Base-by-base conservation (phyloP, 2,797 vertebrate species). In the Danio kyathit region DNA sequence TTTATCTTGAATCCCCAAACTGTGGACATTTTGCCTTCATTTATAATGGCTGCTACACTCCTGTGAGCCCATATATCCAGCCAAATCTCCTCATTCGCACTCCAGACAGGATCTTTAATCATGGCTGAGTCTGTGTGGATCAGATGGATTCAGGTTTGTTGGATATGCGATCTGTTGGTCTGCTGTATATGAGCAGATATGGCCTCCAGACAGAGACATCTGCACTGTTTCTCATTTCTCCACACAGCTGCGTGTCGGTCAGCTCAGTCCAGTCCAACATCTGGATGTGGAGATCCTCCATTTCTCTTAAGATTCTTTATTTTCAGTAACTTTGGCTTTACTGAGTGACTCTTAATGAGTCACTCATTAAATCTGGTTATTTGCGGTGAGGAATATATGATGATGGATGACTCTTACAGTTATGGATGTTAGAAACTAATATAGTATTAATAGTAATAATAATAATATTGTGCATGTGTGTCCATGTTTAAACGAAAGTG, bases 291-390 rank as follows among this genome's bases (percentile, higher is more conserved):
- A 76, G 51, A 76, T 29, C 40, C 17, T 66, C 63, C 56, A 17
- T 44, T 44, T 46, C 41, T 17, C 16, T 56, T 40, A 61, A 40
- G 19, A 76, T 65, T 43, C 38, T 52, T 76, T 29, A 38, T 46
- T 44, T 76, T 29, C 51, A 57, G 40, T 17, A 56, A 11, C n/a
- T 51, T 16, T 8, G n/a, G 73, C 16, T 17, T 63, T 41, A 51
- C 51, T 12, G 74, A 76, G 17, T 65, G 49, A 54, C 38, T 65
- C n/a, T 64, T 16, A 64, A 21, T 75, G 29, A 75, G 38, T 64
- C 48, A 10, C 29, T 41, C 59, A 75, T 75, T 75, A 76, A 76
- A 76, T 64, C 38, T 11, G 38, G 76, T 76, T 76, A 76, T 65
- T 76, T 76, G 11, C 6, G 0, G 12, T n/a, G 8, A 54, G 49